Conservation (phyloP, 2,113 vertebrate species). For the Nibea albiflora region DNA sequence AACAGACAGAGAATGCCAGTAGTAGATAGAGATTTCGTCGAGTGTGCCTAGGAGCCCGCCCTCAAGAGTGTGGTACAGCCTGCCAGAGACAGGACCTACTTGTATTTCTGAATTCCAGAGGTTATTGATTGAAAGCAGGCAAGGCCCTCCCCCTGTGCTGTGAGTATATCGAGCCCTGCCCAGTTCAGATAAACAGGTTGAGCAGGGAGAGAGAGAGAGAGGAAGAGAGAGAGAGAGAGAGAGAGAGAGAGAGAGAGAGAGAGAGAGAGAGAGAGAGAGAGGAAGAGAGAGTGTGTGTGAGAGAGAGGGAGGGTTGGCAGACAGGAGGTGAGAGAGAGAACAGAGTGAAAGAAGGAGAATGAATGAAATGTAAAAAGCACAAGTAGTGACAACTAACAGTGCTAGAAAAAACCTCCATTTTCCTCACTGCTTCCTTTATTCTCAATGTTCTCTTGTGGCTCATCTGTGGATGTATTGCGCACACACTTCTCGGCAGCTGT, state of each 20-base stretch:
- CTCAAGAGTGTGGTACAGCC: slow-evolving; percentile 74
- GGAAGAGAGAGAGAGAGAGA: slow-evolving; percentile 19
- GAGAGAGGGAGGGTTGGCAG: slow-evolving; percentile 21
- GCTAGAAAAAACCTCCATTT: slow-evolving; percentile 50
- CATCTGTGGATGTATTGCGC: slow-evolving; percentile 59
- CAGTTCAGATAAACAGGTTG: slow-evolving; percentile 85
- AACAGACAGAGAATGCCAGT: slow-evolving; percentile 52
- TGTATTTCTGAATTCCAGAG: slow-evolving; percentile 86
- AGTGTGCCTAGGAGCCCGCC: slow-evolving; percentile 71
- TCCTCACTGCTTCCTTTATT: slow-evolving; percentile 57
- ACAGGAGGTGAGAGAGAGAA: slow-evolving; percentile 29
- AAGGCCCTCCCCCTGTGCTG: slow-evolving; percentile 79
- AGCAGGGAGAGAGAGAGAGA: slow-evolving; percentile 64
- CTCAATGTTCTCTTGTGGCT: slow-evolving; percentile 69
- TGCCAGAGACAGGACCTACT: slow-evolving; percentile 82
- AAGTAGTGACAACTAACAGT: slow-evolving; percentile 44
- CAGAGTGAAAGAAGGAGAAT: slow-evolving; percentile 62
- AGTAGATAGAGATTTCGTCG: slow-evolving; percentile 50
- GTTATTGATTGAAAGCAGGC: slow-evolving; percentile 88
- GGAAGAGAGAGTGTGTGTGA: slow-evolving; percentile 23
- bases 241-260: no score
- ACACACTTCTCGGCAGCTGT: slow-evolving; percentile 71
- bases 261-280: not conserved
- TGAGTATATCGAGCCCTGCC: slow-evolving; percentile 77
- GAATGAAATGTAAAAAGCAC: slow-evolving; percentile 77